Evolutionary conservation across 2,113 vertebrate genomes (phyloP), one percentile per base, ranked within the genome.

Genomic region (Macquaria australasica): DNA sequence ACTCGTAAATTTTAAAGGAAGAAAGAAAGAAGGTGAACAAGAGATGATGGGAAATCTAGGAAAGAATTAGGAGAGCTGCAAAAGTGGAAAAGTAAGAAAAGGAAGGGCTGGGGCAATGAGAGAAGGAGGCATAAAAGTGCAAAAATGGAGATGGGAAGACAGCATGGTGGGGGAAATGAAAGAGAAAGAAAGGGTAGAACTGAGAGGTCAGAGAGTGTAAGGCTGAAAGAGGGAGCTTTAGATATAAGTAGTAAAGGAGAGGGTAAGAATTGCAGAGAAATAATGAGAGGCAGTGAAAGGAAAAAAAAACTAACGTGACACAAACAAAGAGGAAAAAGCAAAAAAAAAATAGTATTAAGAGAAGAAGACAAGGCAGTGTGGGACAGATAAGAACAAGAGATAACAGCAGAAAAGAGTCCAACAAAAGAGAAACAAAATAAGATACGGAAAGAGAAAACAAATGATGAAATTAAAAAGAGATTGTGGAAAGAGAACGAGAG

Each of bases 391-490:
- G 23, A 55, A 41, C 37, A 58, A n/a, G 20, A 63, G 56, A 37
- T 16, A 50, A 3, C 2, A 43, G 1, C 8, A 20, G 21, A 15
- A 3, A 12, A 34, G 45, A n/a, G 28, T 23, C 8, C 16, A 74
- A 21, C 18, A 43, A 41, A 28, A 50, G 8, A 23, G 56, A 11
- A 75, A 62, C 37, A 39, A 16, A 37, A 25, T 11, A 6, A n/a
- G 11, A 77, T 11, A 39, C 1, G 43, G 15, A 48, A 12, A 23
- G 4, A 45, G 23, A 25, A 58, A 20, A 62, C 1, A 60, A 31
- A 63, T 34, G 14, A 55, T 16, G 63, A 41, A 60, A 68, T 51
- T 15, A 76, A 41, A n/a, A 69, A 10, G 73, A 60, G 43, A 69
- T 11, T 21, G 53, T 31, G 34, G 34, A 34, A n/a, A 15, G n/a